A percentile compares a stretch with the other conserved stretches of the same genome.
Evolutionary conservation across 2,797 vertebrate genomes (phyloP).

Genomic region (Peromyscus melanophrys): DNA sequence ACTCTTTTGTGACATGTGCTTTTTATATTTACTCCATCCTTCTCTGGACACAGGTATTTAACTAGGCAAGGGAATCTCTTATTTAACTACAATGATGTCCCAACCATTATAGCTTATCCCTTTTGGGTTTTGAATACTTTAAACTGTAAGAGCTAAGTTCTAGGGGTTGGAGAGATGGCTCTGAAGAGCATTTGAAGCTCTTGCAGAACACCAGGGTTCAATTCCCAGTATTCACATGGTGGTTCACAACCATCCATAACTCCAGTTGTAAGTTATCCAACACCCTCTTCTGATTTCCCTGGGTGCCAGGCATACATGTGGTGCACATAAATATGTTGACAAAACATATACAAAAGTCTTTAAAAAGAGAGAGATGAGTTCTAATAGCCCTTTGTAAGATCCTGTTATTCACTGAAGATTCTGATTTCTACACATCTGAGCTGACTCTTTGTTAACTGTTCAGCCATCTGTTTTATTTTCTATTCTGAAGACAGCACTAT

Average conservation of each 20-base stretch:
- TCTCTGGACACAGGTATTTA: neutral
- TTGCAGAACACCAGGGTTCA: neutral
- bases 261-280: neutral
- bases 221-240: neutral
- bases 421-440: neutral
- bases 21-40: constrained; percentile 22
- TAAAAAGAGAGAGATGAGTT: neutral
- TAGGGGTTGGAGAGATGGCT: neutral
- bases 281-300: neutral
- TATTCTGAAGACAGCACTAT: constrained; percentile 45
- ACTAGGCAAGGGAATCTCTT: neutral
- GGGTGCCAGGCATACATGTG: neutral
- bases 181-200: neutral
- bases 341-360: neutral
- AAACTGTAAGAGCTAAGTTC: constrained; percentile 34
- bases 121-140: constrained; percentile 2
- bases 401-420: constrained; percentile 24
- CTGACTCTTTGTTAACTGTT: constrained; percentile 24
- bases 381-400: constrained; percentile 27
- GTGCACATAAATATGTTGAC: neutral
- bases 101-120: neutral
- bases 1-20: constrained; percentile 1
- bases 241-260: neutral
- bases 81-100: neutral
- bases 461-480: constrained; percentile 24